Percentiles rank a stretch among this genome's conserved stretches.
Conservation (phyloP, 2,888 invertebrate species). For the Neuroscelio doddi region DNA sequence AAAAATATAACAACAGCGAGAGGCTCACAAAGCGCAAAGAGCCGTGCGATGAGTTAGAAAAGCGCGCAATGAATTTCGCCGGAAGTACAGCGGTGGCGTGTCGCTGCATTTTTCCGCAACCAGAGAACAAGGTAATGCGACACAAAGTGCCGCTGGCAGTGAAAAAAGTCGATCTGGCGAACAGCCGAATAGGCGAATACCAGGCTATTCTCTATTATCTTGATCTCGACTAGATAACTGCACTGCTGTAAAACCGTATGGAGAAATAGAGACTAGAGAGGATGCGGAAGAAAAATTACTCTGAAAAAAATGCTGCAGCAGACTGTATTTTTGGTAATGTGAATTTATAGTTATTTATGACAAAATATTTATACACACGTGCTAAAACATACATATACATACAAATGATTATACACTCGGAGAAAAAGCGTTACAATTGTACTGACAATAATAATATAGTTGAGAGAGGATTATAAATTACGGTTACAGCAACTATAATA, state of each 20-base stretch:
- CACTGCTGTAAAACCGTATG: neutral
- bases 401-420: too few species aligned
- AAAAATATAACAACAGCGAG: neutral
- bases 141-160: slow-evolving; percentile 10
- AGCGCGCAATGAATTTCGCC: slow-evolving; percentile 46
- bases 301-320: too few species aligned
- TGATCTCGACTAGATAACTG: slow-evolving; percentile 11
- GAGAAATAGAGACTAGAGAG: neutral
- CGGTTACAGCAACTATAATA: too few species aligned
- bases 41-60: slow-evolving; percentile 34
- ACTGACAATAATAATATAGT: too few species aligned
- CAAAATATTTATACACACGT: too few species aligned
- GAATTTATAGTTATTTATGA: too few species aligned
- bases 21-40: slow-evolving; percentile 26
- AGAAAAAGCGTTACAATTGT: too few species aligned
- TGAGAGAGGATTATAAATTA: too few species aligned
- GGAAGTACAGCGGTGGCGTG: slow-evolving; percentile 34
- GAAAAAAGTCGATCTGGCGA: slow-evolving; percentile 28
- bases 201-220: slow-evolving; percentile 21
- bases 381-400: too few species aligned
- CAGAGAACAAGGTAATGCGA: slow-evolving; percentile 20
- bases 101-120: slow-evolving; percentile 19
- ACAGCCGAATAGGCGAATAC: slow-evolving; percentile 19
- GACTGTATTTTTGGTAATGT: too few species aligned
- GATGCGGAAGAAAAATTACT: neutral